A percentile compares a stretch with the other conserved stretches of the same genome.
These are phyloP conservation scores for Eupithecia centaureata DNA, from an alignment of 2,888 invertebrate species.

Conservation along the genomic window DNA sequence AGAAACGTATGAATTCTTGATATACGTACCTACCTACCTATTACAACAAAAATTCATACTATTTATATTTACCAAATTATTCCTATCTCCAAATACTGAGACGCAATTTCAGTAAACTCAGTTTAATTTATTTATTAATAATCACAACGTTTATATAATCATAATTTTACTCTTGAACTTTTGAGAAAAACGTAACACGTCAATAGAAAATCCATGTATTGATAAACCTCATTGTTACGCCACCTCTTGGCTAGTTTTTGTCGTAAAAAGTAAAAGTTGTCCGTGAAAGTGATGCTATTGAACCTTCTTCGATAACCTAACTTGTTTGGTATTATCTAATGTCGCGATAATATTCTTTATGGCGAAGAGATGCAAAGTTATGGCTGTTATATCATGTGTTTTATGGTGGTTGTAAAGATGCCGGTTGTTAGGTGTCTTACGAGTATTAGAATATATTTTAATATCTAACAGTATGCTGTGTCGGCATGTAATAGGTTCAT, in stretches of 20 bases:
- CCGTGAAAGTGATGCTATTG: slow-evolving; percentile 35
- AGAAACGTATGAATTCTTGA: no score
- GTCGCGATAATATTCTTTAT: slow-evolving; percentile 5
- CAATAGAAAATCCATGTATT: slow-evolving; percentile 6
- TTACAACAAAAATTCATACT: no score
- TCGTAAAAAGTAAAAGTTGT: slow-evolving; percentile 32
- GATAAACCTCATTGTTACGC: slow-evolving; percentile 22
- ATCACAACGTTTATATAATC: no score
- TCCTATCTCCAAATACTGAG: no score
- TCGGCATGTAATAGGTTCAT: no score
- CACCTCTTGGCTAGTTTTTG: slow-evolving; percentile 26
- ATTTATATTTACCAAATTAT: no score
- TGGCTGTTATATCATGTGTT: slow-evolving; percentile 7
- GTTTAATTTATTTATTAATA: background rate
- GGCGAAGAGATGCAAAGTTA: slow-evolving; percentile 5
- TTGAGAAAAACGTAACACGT: background rate
- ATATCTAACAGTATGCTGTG: no score
- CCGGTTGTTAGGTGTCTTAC: no score
- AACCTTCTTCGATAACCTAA: slow-evolving; percentile 24
- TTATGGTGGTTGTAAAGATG: background rate
- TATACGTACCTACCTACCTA: no score
- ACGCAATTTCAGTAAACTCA: background rate
- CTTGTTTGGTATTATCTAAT: slow-evolving; percentile 28
- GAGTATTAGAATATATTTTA: no score
- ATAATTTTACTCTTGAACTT: slow-evolving; percentile 5